These are phyloP conservation scores for Narcine bancroftii DNA, from an alignment of 2,113 vertebrate genomes.

Conservation along the genomic window DNA sequence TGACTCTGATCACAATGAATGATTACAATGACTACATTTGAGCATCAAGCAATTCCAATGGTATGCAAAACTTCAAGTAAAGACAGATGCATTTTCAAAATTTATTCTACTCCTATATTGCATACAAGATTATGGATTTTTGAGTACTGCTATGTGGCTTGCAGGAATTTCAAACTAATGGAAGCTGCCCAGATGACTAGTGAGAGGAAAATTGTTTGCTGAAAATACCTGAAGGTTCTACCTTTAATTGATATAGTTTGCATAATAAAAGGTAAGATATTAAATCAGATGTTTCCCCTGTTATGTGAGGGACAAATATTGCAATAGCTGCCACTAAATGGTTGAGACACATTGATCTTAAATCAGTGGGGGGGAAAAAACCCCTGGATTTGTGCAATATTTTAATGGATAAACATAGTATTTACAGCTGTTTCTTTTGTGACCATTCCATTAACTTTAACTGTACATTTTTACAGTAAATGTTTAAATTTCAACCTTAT, in stretches of 20 bases:
- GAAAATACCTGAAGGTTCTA: neutral
- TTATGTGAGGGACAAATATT: slow-evolving; percentile 21
- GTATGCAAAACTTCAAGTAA: neutral
- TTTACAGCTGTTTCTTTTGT: slow-evolving; percentile 28
- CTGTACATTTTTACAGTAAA: slow-evolving; percentile 7
- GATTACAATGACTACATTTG: neutral
- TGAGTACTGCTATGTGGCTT: slow-evolving; percentile 52
- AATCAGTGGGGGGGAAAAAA: slow-evolving; percentile 47
- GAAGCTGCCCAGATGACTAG: slow-evolving; percentile 17
- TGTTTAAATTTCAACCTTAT: slow-evolving; percentile 29
- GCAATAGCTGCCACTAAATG: slow-evolving; percentile 2
- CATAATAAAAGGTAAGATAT: neutral
- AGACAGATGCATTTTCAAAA: neutral
- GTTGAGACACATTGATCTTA: neutral
- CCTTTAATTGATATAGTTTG: neutral
- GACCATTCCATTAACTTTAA: slow-evolving; percentile 18
- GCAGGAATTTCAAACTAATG: slow-evolving; percentile 42
- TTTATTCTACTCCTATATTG: neutral
- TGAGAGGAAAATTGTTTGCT: slow-evolving; percentile 7
- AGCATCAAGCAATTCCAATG: neutral
- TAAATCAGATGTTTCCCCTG: neutral
- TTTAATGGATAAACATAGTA: slow-evolving; percentile 44
- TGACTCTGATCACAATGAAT: neutral
- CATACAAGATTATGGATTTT: slow-evolving; percentile 37
- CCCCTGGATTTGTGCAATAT: slow-evolving; percentile 62